Base-by-base conservation (phyloP, 2,113 vertebrate genomes). In the Accipiter virgatus region DNA sequence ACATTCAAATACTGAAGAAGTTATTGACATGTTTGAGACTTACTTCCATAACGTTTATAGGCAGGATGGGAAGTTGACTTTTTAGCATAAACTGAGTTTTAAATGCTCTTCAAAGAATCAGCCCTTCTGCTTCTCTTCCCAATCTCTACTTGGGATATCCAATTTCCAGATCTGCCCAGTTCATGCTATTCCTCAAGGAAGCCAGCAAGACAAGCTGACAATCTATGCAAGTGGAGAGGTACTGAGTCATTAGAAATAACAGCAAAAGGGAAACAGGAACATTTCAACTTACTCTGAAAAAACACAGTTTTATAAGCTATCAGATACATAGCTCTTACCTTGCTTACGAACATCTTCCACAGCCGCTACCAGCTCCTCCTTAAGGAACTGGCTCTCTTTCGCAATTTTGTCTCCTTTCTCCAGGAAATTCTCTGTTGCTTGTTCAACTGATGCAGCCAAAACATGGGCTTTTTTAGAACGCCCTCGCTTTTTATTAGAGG, bases 401-500 rank as follows among this genome's bases (percentile, higher is more conserved):
- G 99, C 99, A 95, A 99, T 99, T 98, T 99, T 99, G 93, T 99
- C 99, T 75, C 99, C 99, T 91, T 99, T 99, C 32, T 99, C 99
- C 97, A 99, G 97, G 93, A 99, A 99, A 97, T 99, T 99, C 96
- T 99, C 98, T n/a, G 99, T 99, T 81, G 99, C 99, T 84, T 98
- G 99, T 97, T 99, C 99, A 88, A 99, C 99, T 7, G 99, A 99
- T 36, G 99, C 99, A 70, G 99, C 99, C 98, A 99, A 96, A 85
- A 99, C 99, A 97, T 99, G 99, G 8, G 99, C 99, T 97, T 99
- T 99, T 98, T 99, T 99, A 82, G 99, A 99, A 94, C 99, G 99
- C 6, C 99, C 99, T 97, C 99, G 99, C 95, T 99, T 99, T 94
- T 99, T 99, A 97, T 99, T 99, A 62, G 99, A 99, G 17, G 99